Evolutionary conservation across 2,113 vertebrate genomes (phyloP), one percentile per base, ranked within the genome.

Genomic region (Zapornia atra): DNA sequence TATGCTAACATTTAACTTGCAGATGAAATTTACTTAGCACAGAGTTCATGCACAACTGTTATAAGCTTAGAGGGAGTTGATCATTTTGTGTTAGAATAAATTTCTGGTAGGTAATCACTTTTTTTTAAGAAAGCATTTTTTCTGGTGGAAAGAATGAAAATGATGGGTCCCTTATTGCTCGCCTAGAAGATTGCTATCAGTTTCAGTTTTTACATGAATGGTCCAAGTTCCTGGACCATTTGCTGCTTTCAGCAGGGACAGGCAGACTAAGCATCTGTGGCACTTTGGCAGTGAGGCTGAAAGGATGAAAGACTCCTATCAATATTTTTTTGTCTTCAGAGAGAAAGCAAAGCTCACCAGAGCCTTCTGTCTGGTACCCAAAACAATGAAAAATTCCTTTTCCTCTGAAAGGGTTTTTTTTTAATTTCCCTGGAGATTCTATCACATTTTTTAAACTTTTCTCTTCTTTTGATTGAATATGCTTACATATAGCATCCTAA

Each of bases 181-280:
- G 87, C 57, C 60, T 92, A 86, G 80, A 95, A 88, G 82, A 42
- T 56, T 95, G 59, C n/a, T 77, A 88, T 94, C 46, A 54, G 60
- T 73, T 92, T 93, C 75, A 88, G 72, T 83, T 95, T 88, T 94
- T 88, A 78, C 86, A 83, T 71, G 88, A 93, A 86, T 24, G 10
- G 75, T 86, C 59, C 34, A 60, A 36, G 88, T 86, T 92, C 63
- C 44, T 93, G 92, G 90, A 80, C 63, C 79, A 93, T 95, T 95
- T 95, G 59, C 85, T 94, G 57, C 92, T 92, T 96, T 90, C 94
- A 90, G 63, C 66, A 86, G 92, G 76, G 86, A 95, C 71, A 86
- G 63, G 68, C 46, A 86, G 64, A 77, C 63, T 95, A 93, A 95
- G 68, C 68, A 94, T 90, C 91, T 4, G 0, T 94, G 51, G 28